Conservation (phyloP, 2,888 invertebrate genomes). For the Phortica magna region DNA sequence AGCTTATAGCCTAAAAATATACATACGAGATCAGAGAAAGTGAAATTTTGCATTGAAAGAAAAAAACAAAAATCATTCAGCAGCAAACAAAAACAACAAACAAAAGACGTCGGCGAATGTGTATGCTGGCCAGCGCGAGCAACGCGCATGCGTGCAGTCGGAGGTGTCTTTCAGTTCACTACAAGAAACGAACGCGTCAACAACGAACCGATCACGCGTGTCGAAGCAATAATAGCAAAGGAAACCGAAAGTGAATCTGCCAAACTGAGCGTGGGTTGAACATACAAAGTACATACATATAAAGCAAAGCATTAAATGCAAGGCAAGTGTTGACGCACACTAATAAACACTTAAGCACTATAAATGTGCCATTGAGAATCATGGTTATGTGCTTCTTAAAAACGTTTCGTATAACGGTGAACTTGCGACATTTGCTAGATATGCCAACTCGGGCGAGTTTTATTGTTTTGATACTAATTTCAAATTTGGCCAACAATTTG, state of each 20-base stretch:
- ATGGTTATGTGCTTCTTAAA: conserved; percentile 1
- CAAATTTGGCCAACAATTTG: conserved; percentile 54
- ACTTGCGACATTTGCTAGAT: conserved; percentile 42
- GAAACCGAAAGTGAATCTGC: conserved; percentile 64
- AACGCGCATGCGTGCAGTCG: conserved; percentile 52
- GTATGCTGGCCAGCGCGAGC: conserved; percentile 32
- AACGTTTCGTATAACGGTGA: conserved; percentile 24
- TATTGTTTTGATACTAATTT: conserved; percentile 55
- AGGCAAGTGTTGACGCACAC: not conserved
- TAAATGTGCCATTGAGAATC: not conserved
- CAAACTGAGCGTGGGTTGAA: conserved; percentile 43
- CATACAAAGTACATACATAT: no score
- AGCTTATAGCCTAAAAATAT: not conserved
- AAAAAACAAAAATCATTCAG: conserved; percentile 41
- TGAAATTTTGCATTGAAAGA: conserved; percentile 69
- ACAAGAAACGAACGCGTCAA: conserved; percentile 33
- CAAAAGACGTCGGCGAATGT: conserved; percentile 28
- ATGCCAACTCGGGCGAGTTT: conserved; percentile 22
- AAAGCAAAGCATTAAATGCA: no score
- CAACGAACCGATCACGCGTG: conserved; percentile 35
- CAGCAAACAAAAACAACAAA: conserved; percentile 39
- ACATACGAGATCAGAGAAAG: conserved; percentile 58
- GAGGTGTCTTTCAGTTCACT: conserved; percentile 26
- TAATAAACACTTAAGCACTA: not conserved
- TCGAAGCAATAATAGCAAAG: conserved; percentile 42